Evolutionary conservation across 2,797 vertebrate genomes (phyloP).

Genomic region (Notamacropus eugenii): DNA sequence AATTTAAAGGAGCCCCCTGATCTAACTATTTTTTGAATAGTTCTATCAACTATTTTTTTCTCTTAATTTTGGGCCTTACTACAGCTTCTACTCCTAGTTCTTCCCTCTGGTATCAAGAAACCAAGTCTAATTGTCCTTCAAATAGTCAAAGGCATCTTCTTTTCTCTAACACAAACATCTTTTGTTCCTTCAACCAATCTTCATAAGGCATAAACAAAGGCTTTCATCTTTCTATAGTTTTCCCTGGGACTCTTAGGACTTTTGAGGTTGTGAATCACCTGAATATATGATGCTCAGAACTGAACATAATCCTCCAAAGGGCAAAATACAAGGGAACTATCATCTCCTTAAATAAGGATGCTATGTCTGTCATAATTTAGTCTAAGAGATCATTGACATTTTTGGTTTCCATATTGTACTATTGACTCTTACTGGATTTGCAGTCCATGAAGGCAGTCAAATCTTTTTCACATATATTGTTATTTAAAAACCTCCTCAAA

Average conservation of each 20-base stretch:
- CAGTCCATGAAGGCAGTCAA: not conserved
- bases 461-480: not conserved
- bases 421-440: not conserved
- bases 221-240: not conserved
- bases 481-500: not conserved
- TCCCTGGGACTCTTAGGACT: not conserved
- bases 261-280: not conserved
- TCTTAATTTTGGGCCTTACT: not conserved
- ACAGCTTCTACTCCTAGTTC: not conserved
- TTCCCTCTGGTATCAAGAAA: not conserved
- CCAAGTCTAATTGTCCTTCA: not conserved
- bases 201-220: not conserved
- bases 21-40: not conserved
- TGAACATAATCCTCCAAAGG: not conserved
- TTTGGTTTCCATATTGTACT: not conserved
- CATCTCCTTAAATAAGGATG: not conserved
- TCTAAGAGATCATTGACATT: not conserved
- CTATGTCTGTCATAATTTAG: not conserved
- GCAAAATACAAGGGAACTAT: not conserved
- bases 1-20: not conserved
- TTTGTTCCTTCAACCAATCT: not conserved
- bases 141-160: not conserved
- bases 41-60: not conserved
- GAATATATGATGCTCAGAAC: not conserved
- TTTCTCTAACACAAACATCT: not conserved